A percentile compares a stretch with the other conserved stretches of the same genome.
Evolutionary conservation across 2,113 vertebrate genomes (phyloP).

Genomic region (Nestor notabilis): DNA sequence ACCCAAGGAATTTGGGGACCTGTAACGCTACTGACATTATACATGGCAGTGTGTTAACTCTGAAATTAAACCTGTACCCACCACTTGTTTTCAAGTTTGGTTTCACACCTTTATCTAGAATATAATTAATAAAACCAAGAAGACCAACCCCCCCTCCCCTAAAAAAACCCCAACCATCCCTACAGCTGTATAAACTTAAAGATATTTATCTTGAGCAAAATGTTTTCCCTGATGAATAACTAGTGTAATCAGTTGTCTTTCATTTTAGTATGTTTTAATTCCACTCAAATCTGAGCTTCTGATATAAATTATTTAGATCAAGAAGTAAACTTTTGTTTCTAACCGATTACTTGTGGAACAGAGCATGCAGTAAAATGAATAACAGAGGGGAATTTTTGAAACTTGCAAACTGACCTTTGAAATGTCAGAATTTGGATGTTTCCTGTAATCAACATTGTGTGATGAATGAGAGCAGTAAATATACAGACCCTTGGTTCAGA

Average conservation of each 20-base stretch:
- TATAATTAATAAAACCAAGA: background rate
- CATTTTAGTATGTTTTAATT: background rate
- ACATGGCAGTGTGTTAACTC: background rate
- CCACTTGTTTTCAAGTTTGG: background rate
- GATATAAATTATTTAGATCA: background rate
- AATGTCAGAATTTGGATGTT: conserved; percentile 54
- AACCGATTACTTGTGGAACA: background rate
- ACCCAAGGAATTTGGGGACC: background rate
- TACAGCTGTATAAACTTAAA: background rate
- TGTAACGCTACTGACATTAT: background rate
- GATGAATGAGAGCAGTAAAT: conserved; percentile 44
- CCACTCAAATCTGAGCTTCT: background rate
- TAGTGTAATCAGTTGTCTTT: background rate
- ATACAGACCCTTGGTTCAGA: conserved; percentile 28
- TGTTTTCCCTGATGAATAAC: background rate
- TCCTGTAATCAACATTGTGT: conserved; percentile 34
- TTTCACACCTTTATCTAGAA: background rate
- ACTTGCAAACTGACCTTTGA: conserved; percentile 56
- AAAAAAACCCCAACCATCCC: background rate
- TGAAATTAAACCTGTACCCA: background rate
- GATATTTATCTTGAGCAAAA: background rate
- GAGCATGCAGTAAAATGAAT: conserved; percentile 18
- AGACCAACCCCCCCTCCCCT: accelerated
- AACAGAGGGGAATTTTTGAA: conserved; percentile 30
- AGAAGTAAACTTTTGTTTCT: background rate